Conservation (phyloP, 2,113 vertebrate species). For the Muntiacus reevesi region DNA sequence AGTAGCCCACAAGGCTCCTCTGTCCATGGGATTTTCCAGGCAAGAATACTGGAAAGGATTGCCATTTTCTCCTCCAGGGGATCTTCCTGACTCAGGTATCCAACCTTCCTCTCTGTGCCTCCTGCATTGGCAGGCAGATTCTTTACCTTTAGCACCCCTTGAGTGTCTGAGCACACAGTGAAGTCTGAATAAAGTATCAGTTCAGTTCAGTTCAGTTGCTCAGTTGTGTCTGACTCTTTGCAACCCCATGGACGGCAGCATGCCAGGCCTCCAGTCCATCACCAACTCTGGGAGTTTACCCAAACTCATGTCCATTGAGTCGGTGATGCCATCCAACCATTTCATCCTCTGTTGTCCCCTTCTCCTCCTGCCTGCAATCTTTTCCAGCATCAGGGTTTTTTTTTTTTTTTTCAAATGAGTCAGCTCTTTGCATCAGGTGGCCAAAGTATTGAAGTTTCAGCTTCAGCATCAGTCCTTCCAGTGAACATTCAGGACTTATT, state of each 20-base stretch:
- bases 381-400: background rate
- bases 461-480: background rate
- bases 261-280: background rate
- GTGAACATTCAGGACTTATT: background rate
- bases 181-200: background rate
- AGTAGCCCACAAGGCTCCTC: background rate
- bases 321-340: background rate
- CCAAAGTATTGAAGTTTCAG: background rate
- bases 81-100: background rate
- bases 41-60: background rate
- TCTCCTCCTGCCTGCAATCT: background rate
- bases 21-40: background rate
- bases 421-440: background rate
- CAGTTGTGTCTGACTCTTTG: background rate
- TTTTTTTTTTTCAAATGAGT: background rate
- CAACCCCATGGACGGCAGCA: background rate
- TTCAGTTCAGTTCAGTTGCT: background rate
- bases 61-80: background rate
- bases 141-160: background rate
- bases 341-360: background rate
- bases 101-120: background rate
- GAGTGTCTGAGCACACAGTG: background rate
- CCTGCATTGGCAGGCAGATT: background rate
- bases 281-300: background rate
- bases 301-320: background rate